Conservation (phyloP, 2,888 invertebrate genomes). For the Sepioteuthis lessoniana region DNA sequence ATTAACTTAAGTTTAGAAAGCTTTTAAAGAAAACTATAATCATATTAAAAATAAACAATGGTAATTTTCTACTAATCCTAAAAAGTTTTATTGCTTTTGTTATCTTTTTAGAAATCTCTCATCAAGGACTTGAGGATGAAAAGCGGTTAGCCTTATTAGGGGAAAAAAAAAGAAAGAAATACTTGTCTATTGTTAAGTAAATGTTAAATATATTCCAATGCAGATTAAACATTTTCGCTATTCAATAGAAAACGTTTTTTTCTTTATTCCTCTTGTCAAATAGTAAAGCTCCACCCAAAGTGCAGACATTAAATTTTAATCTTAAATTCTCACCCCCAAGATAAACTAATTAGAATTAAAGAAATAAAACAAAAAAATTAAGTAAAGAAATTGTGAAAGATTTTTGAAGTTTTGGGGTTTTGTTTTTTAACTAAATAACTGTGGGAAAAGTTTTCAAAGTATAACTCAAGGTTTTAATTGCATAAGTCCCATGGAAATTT, state of each 20-base stretch:
- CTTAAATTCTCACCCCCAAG: neutral
- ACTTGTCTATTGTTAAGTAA: neutral
- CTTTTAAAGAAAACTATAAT: neutral
- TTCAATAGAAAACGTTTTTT: neutral
- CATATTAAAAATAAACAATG: neutral
- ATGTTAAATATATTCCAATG: neutral
- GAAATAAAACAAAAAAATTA: neutral
- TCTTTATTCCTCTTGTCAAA: constrained; percentile 33
- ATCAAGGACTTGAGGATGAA: neutral
- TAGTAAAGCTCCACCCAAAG: neutral
- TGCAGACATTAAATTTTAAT: neutral
- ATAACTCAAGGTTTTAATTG: neutral
- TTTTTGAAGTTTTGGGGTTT: neutral
- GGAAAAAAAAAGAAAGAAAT: neutral
- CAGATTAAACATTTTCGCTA: neutral
- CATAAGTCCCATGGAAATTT: neutral
- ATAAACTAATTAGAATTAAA: neutral
- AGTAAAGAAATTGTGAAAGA: neutral
- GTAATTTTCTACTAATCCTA: neutral
- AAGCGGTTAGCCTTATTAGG: neutral
- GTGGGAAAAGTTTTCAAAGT: neutral
- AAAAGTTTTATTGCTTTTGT: neutral
- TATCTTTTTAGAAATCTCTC: neutral
- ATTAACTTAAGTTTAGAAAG: neutral
- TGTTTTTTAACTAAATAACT: neutral